Conservation (phyloP, 2,113 vertebrate species). For the Psilopsiagon aurifrons region DNA sequence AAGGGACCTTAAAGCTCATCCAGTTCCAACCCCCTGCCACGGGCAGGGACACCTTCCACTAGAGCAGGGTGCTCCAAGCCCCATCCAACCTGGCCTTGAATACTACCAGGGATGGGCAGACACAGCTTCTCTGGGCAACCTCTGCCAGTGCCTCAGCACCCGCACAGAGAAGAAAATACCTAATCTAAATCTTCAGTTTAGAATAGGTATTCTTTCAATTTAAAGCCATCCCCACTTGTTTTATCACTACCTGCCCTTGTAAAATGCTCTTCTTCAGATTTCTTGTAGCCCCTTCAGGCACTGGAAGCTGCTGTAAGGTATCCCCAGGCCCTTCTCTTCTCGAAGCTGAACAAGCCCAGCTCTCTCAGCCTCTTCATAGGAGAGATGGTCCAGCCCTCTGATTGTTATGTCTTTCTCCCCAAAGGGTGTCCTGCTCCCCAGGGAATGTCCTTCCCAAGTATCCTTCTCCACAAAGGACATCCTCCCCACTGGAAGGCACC, state of each 20-base stretch:
- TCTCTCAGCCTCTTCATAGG: not conserved
- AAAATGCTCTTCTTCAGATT: not conserved
- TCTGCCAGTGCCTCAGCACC: not conserved
- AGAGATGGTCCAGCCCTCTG: not conserved
- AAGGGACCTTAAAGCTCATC: not conserved
- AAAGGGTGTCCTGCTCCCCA: fast-evolving
- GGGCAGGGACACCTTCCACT: not conserved
- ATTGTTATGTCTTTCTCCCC: not conserved
- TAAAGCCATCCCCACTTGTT: not conserved
- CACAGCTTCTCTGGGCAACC: not conserved
- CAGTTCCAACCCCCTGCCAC: not conserved
- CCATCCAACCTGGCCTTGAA: not conserved
- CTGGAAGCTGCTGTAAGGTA: not conserved
- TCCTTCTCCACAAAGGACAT: not conserved
- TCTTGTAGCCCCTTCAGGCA: not conserved
- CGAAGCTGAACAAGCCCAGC: not conserved
- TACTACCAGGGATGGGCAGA: not conserved
- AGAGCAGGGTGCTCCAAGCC: not conserved
- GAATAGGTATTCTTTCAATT: not conserved
- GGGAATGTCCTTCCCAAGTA: not conserved
- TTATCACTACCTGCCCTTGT: not conserved
- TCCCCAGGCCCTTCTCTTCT: not conserved
- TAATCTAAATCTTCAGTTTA: not conserved
- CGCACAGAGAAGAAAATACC: not conserved
- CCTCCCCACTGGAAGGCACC: fast-evolving